Conservation (phyloP, 2,113 vertebrate species). For the human (Homo sapiens) region GRCh38 chr1:167056001-167056500, state of each 20-base stretch:
- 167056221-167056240: neutral
- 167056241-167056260: neutral
- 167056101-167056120: neutral
- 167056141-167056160: neutral
- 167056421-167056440: neutral
- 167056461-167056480: neutral
- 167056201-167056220: neutral
- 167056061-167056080: neutral
- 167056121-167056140: neutral
- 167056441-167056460: neutral
- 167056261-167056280: rapidly evolving
- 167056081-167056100: neutral
- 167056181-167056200: neutral
- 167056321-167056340: neutral
- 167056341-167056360: neutral
- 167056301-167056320: neutral
- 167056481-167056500: too few relatives aligned
- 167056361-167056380: neutral
- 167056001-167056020: rapidly evolving
- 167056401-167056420: neutral
- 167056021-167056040: rapidly evolving
- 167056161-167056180: neutral
- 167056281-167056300: neutral
- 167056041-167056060: neutral
- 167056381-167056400: neutral